phyloP scores from a whole-genome alignment of 2,888 invertebrate species.

The Aspidapion aeneum region DNA sequence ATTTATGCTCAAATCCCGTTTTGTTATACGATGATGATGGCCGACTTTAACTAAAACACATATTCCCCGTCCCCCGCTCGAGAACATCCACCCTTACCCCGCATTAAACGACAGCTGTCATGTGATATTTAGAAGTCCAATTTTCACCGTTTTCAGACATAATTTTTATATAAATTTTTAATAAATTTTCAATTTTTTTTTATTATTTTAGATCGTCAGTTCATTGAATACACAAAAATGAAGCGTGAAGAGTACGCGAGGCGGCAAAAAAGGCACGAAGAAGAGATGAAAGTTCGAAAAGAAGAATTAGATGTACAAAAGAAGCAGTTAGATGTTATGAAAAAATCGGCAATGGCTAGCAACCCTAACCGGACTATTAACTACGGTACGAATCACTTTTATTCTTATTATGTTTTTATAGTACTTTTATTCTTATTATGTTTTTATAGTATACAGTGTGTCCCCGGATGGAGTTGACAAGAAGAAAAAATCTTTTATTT shows the following conservation, averaged over 20 bases:
- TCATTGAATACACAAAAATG: conserved; percentile 25
- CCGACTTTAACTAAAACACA: too few relatives aligned
- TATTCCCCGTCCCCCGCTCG: too few relatives aligned
- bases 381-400: conserved; percentile 20
- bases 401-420: not conserved
- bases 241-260: conserved; percentile 23
- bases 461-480: not conserved
- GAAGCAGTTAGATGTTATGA: conserved; percentile 25
- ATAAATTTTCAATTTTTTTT: not conserved
- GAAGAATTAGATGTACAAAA: conserved; percentile 23
- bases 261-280: conserved; percentile 23
- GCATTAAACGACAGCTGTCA: too few relatives aligned
- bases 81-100: too few relatives aligned
- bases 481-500: not conserved
- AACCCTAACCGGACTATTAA: conserved; percentile 20
- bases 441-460: not conserved
- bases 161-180: not conserved
- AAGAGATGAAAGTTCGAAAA: conserved; percentile 19
- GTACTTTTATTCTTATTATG: not conserved
- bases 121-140: too few relatives aligned
- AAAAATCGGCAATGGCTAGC: conserved; percentile 23
- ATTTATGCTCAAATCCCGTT: too few relatives aligned
- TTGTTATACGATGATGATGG: too few relatives aligned
- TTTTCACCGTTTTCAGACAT: too few relatives aligned
- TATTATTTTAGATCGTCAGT: conserved; percentile 17